A percentile compares a stretch with the other conserved stretches of the same genome.
Conservation (phyloP, 2,797 vertebrate species). For the Meriones psammophilus region DNA sequence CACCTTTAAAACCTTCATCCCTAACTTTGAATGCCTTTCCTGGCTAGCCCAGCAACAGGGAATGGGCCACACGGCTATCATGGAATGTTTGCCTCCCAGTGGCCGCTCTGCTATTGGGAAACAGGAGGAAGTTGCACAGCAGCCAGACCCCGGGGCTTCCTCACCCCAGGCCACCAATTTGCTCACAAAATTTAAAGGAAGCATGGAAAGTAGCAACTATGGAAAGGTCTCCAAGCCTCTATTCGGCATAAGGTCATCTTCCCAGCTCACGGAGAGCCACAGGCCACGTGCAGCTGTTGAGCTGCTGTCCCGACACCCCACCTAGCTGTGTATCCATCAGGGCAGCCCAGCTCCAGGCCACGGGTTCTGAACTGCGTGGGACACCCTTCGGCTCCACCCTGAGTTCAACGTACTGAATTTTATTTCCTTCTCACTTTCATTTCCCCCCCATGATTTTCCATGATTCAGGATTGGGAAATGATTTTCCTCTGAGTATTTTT, state of each 20-base stretch:
- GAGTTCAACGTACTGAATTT: not conserved
- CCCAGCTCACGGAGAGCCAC: not conserved
- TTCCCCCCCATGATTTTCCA: not conserved
- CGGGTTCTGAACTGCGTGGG: not conserved
- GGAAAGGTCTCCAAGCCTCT: conserved; percentile 58
- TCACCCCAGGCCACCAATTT: not conserved
- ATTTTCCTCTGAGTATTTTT: conserved; percentile 63
- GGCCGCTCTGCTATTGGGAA: not conserved
- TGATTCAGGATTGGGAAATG: conserved; percentile 63
- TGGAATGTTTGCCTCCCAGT: not conserved
- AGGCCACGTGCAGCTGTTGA: not conserved
- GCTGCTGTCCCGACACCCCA: not conserved
- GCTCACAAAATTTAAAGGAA: conserved; percentile 39
- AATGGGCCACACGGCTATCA: accelerated
- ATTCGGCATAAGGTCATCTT: conserved; percentile 2
- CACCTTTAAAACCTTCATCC: not conserved
- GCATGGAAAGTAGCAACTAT: conserved; percentile 31
- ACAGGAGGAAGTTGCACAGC: not conserved
- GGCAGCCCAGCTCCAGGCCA: not conserved
- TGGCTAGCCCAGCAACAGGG: not conserved
- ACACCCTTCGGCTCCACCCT: not conserved
- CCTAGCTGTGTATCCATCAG: not conserved
- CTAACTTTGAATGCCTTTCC: not conserved
- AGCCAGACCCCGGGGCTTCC: conserved; percentile 60
- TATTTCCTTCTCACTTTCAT: not conserved